These are phyloP conservation scores for Gandaritis pyraliata DNA, from an alignment of 2,888 invertebrate species.

Conservation along the genomic window DNA sequence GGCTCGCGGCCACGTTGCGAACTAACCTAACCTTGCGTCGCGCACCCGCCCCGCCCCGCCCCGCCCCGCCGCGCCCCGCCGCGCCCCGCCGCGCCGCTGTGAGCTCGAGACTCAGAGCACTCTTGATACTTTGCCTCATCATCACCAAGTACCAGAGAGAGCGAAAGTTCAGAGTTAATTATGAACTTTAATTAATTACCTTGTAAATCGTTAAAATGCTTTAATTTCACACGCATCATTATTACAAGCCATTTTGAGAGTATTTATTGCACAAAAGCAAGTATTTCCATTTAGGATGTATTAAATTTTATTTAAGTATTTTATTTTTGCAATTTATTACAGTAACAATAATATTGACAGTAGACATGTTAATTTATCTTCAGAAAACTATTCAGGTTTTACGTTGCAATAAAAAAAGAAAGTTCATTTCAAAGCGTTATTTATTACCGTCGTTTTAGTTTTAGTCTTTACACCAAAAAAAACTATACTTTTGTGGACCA, in stretches of 20 bases:
- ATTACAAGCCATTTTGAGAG: too few species aligned
- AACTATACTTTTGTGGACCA: too few species aligned
- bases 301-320: too few species aligned
- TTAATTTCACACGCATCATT: too few species aligned
- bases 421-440: not conserved
- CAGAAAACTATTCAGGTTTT: not conserved
- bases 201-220: too few species aligned
- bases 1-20: constrained; percentile 77
- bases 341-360: not conserved
- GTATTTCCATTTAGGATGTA: too few species aligned
- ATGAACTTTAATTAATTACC: too few species aligned
- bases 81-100: constrained; percentile 63
- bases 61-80: too few species aligned
- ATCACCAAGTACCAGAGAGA: not conserved
- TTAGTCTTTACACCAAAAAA: not conserved
- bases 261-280: too few species aligned
- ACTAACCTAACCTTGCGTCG: constrained; percentile 80
- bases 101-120: constrained; percentile 53
- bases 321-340: not conserved
- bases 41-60: too few species aligned
- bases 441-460: not conserved
- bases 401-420: constrained; percentile 3
- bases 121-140: constrained; percentile 65
- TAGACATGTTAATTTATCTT: constrained; percentile 10
- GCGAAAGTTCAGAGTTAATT: not conserved